These are phyloP conservation scores for Dasyprocta punctata DNA, from an alignment of 2,113 vertebrate species.

Conservation along the genomic window DNA sequence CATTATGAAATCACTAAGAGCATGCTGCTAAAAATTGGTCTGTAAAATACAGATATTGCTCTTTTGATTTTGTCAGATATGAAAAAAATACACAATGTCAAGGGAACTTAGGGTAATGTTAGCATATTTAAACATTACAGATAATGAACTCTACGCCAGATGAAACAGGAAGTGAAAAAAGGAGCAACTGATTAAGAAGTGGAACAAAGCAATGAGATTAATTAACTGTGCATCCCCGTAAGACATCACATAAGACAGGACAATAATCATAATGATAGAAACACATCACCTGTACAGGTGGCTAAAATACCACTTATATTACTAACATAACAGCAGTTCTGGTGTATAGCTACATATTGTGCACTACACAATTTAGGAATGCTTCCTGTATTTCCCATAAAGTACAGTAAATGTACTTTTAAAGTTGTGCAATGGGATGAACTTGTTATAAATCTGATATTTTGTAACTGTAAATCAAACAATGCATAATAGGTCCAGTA, in stretches of 20 bases:
- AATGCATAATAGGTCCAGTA: neutral
- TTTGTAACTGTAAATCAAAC: neutral
- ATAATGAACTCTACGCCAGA: neutral
- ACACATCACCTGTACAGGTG: neutral
- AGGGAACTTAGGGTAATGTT: neutral
- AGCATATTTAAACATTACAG: neutral
- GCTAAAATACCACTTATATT: neutral
- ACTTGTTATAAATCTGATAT: neutral
- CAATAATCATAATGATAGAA: neutral
- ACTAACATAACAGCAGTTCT: neutral
- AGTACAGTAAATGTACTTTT: neutral
- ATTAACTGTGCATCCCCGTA: neutral
- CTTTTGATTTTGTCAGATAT: conserved; percentile 2
- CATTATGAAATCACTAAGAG: neutral
- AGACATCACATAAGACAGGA: neutral
- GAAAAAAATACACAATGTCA: neutral
- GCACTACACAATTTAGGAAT: neutral
- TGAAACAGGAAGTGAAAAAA: neutral
- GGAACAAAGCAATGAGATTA: neutral
- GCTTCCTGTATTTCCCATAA: neutral
- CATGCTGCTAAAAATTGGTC: neutral
- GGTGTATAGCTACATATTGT: neutral
- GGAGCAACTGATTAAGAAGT: neutral
- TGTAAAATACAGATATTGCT: neutral
- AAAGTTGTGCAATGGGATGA: neutral